These are phyloP conservation scores for Diachasmimorpha longicaudata DNA, from an alignment of 1,140 invertebrate species.

Conservation along the genomic window DNA sequence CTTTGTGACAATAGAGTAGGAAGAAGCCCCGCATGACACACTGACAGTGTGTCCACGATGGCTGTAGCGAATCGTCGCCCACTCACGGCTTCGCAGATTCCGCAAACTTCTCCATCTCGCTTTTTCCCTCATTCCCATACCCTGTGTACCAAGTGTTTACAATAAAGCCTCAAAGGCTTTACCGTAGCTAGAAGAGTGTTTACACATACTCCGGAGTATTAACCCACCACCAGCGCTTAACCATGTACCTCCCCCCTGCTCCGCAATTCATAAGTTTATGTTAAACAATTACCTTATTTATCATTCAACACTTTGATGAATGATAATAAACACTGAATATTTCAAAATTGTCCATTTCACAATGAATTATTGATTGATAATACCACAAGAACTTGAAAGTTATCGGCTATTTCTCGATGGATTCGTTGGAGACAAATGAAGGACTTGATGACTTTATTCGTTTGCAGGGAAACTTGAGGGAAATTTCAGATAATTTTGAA, in stretches of 20 bases:
- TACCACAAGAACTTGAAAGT: too few species aligned
- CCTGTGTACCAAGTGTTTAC: constrained; percentile 1
- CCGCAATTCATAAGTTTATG: background rate
- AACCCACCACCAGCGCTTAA: background rate
- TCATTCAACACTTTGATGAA: background rate
- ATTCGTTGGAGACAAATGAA: too few species aligned
- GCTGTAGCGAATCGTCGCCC: background rate
- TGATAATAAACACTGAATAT: background rate
- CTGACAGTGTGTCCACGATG: background rate
- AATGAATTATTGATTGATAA: too few species aligned
- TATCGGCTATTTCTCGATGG: too few species aligned
- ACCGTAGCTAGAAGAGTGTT: background rate
- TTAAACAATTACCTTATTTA: background rate
- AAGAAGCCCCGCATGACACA: background rate
- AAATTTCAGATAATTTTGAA: too few species aligned
- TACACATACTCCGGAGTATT: background rate
- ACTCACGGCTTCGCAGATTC: background rate
- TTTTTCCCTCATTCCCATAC: background rate
- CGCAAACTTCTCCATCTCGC: background rate
- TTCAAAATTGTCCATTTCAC: background rate
- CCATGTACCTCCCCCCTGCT: background rate
- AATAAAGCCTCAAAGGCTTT: background rate
- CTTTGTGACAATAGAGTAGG: background rate
- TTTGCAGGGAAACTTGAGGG: too few species aligned
- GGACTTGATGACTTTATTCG: too few species aligned